These are phyloP conservation scores for Malacoctenus gilli DNA, from an alignment of 2,797 vertebrate genomes.

Conservation along the genomic window DNA sequence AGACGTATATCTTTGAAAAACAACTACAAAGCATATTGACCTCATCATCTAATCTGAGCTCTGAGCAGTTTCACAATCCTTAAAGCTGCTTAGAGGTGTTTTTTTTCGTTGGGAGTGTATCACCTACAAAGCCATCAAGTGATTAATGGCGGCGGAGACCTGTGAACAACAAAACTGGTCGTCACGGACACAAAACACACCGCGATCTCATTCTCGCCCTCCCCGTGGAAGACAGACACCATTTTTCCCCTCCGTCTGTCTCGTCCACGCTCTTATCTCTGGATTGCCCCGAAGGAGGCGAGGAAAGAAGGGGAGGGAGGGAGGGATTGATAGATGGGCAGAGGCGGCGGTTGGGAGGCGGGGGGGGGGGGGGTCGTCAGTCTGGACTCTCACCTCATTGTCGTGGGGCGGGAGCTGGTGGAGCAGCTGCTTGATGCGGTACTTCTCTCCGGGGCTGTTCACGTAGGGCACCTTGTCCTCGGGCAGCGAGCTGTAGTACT, in stretches of 20 bases:
- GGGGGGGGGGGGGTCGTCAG: conserved; percentile 30
- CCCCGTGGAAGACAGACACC: conserved; percentile 28
- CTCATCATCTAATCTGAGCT: too few relatives aligned
- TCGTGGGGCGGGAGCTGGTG: conserved; percentile 98
- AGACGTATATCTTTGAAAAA: too few relatives aligned
- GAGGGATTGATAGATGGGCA: conserved; percentile 7
- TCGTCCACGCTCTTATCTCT: conserved; percentile 48
- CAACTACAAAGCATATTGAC: too few relatives aligned
- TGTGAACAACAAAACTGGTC: conserved; percentile 16
- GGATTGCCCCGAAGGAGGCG: conserved; percentile 43
- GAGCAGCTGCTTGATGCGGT: conserved; percentile 96
- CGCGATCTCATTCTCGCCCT: conserved; percentile 17
- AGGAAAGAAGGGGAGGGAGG: conserved; percentile 16
- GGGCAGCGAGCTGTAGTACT: conserved; percentile 97
- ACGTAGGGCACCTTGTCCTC: conserved; percentile 99
- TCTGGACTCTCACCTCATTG: conserved; percentile 91
- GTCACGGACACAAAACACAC: conserved; percentile 17
- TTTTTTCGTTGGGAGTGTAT: too few relatives aligned
- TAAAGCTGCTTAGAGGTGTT: too few relatives aligned
- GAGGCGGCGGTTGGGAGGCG: conserved; percentile 16
- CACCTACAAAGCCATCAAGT: not conserved
- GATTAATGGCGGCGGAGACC: conserved; percentile 12
- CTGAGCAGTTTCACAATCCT: too few relatives aligned
- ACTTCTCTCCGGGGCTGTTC: conserved; percentile 97
- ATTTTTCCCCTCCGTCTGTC: conserved; percentile 32